A percentile compares a stretch with the other conserved stretches of the same genome.
These are phyloP conservation scores for Papio anubis DNA, from an alignment of 2,113 vertebrate genomes.

Conservation along the genomic window DNA sequence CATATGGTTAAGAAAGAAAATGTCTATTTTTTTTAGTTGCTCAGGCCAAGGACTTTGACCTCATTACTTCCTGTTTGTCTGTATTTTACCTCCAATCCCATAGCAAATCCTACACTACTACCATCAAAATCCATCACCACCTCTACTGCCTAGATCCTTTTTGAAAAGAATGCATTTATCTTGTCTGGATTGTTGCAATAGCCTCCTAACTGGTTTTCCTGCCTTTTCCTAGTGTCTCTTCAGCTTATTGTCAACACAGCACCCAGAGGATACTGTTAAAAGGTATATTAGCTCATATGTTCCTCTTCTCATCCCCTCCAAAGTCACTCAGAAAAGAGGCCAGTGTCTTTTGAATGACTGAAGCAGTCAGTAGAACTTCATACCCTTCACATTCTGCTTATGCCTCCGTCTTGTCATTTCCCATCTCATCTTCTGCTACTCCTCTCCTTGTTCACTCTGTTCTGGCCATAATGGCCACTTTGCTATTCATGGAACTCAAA, in stretches of 20 bases:
- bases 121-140: background rate
- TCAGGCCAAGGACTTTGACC: background rate
- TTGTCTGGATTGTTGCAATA: background rate
- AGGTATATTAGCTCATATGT: background rate
- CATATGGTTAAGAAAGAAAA: rapidly evolving
- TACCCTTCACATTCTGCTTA: rapidly evolving
- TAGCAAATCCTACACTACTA: background rate
- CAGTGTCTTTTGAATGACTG: background rate
- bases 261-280: background rate
- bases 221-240: background rate
- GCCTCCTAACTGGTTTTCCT: background rate
- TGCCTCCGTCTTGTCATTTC: background rate
- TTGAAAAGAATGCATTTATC: background rate
- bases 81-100: background rate
- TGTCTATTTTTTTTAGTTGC: background rate
- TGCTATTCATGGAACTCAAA: background rate
- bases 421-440: background rate
- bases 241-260: background rate
- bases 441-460: background rate
- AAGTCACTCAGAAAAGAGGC: background rate
- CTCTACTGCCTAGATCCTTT: background rate
- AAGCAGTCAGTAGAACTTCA: background rate
- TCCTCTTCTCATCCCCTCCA: background rate
- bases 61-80: background rate
- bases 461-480: background rate